Evolutionary conservation across 2,113 vertebrate genomes (phyloP), one percentile per base, ranked within the genome.

Genomic region (Petaurus breviceps): DNA sequence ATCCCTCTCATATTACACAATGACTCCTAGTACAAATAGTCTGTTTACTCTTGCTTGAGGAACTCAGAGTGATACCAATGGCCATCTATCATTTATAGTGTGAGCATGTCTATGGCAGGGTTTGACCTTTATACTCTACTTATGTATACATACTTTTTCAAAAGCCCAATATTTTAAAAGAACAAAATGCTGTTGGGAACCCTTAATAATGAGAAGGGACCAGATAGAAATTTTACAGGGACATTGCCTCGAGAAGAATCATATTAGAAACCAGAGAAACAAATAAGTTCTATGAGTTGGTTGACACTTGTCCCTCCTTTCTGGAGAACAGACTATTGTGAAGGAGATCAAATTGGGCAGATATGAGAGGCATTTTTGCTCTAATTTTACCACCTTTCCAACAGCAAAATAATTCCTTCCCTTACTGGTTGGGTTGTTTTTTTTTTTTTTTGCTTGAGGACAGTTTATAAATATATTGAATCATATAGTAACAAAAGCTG

Each of bases 41-140:
- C 94, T 96, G 46, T 68, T 95, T 92, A 97, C 94, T 95, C 93
- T 54, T 89, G 90, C 68, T 92, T 92, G 84, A 92, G 96, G 93
- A 94, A 92, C 84, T 52, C 26, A 50, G 91, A 43, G 26, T 61
- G 24, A 90, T 57, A 92, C 19, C 19, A 92, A 52, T 51, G 51
- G 84, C 94, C 94, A 92, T 84, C 94, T 97, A 90, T 95, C 95
- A 96, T 68, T 96, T 93, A 53, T 43, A 92, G 53, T 31, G 54
- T 77, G 92, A 1, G 28, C 8, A 89, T 68, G 95, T 96, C 93
- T 51, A 31, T 57, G 93, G 95, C 95, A 93, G 91, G 92, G 92
- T 94, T 92, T 96, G 91, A 96, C 31, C 51, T 93, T 91, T 97
- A 93, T 90, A 84, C 94, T 98, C 52, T 43, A 50, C 53, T 93